phyloP scores from a whole-genome alignment of 2,797 vertebrate species.

The Microtus agrestis region DNA sequence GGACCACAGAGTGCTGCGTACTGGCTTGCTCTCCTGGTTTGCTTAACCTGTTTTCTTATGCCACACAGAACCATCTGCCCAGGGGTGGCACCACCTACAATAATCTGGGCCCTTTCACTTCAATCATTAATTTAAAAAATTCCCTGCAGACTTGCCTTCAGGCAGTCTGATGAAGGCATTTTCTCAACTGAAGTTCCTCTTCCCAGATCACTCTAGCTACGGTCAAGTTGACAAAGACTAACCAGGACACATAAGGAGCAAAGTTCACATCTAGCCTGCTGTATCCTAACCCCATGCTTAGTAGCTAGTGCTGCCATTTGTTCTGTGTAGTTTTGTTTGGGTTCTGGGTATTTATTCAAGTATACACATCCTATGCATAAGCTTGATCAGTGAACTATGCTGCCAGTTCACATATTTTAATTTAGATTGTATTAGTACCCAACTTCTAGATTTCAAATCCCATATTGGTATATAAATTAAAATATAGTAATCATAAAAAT shows the following conservation, averaged over 20 bases:
- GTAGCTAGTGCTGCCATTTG: not conserved
- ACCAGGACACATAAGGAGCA: not conserved
- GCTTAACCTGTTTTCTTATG: not conserved
- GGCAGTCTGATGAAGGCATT: not conserved
- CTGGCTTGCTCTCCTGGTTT: not conserved
- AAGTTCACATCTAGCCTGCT: slow-evolving; percentile 8
- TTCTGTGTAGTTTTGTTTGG: not conserved
- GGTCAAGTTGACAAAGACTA: not conserved
- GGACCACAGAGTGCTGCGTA: not conserved
- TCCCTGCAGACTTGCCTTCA: not conserved
- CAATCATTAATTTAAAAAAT: not conserved
- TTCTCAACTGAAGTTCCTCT: not conserved
- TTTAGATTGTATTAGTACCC: not conserved
- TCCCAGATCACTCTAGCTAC: not conserved
- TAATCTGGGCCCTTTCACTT: not conserved
- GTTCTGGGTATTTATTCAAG: not conserved
- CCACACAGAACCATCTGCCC: not conserved
- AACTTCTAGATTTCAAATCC: slow-evolving; percentile 16
- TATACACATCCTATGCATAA: not conserved
- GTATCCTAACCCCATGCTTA: not conserved
- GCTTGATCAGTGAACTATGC: not conserved
- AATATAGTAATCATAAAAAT: not conserved
- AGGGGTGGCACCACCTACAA: not conserved
- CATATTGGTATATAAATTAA: slow-evolving; percentile 10
- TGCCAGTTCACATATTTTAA: not conserved